Percentiles rank a stretch among this genome's conserved stretches.
Conservation (phyloP, 2,113 vertebrate genomes). For the Micronycteris hirsuta region DNA sequence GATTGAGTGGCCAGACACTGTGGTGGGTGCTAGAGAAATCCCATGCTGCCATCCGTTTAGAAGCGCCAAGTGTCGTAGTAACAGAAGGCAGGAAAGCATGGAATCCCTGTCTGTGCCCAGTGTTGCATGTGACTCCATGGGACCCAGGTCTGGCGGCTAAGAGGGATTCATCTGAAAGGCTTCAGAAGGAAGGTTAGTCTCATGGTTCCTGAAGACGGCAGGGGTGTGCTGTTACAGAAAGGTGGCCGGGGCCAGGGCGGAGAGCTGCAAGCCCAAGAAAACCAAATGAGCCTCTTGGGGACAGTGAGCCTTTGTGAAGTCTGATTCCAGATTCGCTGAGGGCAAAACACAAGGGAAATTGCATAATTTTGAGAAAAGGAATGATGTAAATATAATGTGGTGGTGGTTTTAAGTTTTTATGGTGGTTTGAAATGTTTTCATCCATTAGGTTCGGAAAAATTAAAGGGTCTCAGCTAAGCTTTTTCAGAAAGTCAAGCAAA, state of each 20-base stretch:
- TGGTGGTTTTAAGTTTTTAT: neutral
- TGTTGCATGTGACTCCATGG: neutral
- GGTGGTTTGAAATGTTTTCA: neutral
- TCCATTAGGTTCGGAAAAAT: neutral
- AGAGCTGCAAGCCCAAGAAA: neutral
- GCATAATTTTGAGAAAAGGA: neutral
- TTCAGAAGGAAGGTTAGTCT: neutral
- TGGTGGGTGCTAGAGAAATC: neutral
- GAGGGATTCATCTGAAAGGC: neutral
- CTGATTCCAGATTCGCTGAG: neutral
- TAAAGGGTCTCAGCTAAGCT: neutral
- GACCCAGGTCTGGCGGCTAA: neutral
- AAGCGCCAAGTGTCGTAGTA: neutral
- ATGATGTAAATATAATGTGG: neutral
- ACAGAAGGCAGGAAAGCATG: neutral
- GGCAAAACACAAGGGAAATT: neutral
- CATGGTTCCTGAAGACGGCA: neutral
- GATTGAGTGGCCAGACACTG: neutral
- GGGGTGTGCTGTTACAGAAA: neutral
- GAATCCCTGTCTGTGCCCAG: accelerated
- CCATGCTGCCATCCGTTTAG: accelerated
- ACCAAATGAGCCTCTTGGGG: neutral
- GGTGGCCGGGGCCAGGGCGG: neutral
- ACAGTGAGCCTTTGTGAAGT: neutral
- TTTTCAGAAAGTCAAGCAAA: neutral